phyloP scores from a whole-genome alignment of 2,888 invertebrate species.

The Athalia circularis region DNA sequence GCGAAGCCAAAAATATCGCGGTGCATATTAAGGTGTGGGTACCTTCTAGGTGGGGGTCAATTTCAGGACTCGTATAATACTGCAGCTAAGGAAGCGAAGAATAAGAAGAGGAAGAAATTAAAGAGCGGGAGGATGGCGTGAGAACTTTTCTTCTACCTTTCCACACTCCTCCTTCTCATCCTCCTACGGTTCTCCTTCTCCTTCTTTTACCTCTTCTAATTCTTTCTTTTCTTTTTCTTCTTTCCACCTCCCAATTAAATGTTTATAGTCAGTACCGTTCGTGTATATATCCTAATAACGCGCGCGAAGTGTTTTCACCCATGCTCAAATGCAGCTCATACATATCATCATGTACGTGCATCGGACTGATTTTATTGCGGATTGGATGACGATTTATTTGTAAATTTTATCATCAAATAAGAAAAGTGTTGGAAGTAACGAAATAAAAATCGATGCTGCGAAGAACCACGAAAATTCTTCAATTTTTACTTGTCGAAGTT shows the following conservation, averaged over 20 bases:
- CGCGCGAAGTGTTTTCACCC: neutral
- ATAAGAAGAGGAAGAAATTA: conserved; percentile 40
- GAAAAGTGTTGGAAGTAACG: no score
- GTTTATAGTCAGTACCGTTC: conserved; percentile 26
- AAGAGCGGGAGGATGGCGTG: conserved; percentile 33
- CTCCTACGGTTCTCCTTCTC: neutral
- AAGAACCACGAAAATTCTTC: no score
- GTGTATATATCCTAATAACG: neutral
- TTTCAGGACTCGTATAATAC: neutral
- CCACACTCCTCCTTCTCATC: conserved; percentile 2
- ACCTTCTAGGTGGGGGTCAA: neutral
- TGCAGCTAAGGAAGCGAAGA: conserved; percentile 37
- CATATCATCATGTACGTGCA: no score
- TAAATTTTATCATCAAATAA: no score
- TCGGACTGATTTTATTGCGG: no score
- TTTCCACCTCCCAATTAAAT: conserved; percentile 29
- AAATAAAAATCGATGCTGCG: no score
- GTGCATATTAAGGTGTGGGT: no score
- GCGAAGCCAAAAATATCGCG: no score
- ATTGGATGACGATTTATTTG: no score
- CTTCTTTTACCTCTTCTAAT: neutral
- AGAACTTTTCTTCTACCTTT: conserved; percentile 36
- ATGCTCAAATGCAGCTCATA: neutral
- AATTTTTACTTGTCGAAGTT: no score
- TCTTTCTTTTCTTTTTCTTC: neutral